Base-by-base conservation (phyloP, 2,888 invertebrate genomes). In the Beris morrisii region DNA sequence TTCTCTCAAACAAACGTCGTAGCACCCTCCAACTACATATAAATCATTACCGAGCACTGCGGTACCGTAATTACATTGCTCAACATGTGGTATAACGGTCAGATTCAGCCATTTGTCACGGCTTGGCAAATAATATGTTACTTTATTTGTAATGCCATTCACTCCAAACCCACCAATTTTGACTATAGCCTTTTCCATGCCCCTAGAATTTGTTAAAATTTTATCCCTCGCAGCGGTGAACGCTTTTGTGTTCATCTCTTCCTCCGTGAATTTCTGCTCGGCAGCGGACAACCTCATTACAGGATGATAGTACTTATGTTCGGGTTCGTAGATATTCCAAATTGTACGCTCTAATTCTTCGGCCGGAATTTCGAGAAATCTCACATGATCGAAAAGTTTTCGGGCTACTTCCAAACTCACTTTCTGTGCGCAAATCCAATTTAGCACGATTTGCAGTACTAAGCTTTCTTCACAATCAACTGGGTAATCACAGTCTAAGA, bases 1-100 rank as follows among this genome's bases (percentile, higher is more conserved):
- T 78, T 90, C 89, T 64, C 78, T 77, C 61, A 88, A 77, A 38
- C 83, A 84, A 57, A 87, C 87, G 77, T 89, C 88, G 73, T 88
- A 89, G 71, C 89, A 88, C 1, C 89, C 90, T 12, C 89, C 90
- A 12, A 89, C 85, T 4, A 89, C 84, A 73, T 86, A 90, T 12
- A 90, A 79, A 72, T 87, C 85, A 74, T 90, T 90, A 69, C 87
- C 84, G 9, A 87, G 78, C 0, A 89, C 88, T 6, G 87, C 85
- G 6, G 87, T 85, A 2, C 89, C 89, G 77, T 87, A 89, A 75
- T 89, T 88, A 75, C 88, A 88, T 75, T 89, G 89, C 73, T 89
- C 88, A 5, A 89, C 86, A 73, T 89, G 88, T 0, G 90, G 90
- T 72, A 90, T 89, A 48, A 84, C 83, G 4, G 89, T 88, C 32